Evolutionary conservation across 2,797 vertebrate species (phyloP).

Genomic region (Uromys caudimaculatus): DNA sequence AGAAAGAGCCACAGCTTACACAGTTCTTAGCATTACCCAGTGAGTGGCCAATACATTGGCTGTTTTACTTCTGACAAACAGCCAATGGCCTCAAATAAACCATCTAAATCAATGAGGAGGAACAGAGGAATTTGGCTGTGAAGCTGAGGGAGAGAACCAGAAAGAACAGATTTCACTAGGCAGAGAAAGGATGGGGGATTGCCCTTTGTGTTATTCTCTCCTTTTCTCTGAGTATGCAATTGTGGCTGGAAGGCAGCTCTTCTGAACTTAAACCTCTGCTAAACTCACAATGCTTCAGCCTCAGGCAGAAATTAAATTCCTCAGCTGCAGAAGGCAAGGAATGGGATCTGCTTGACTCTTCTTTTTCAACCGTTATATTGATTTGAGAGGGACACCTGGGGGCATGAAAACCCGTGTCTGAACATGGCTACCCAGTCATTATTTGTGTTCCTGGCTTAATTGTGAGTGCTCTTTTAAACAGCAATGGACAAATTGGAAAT

Average conservation of each 20-base stretch:
- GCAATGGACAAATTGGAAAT: not conserved
- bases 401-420: not conserved
- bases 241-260: not conserved
- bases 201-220: not conserved
- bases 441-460: not conserved
- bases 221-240: not conserved
- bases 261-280: not conserved
- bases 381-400: not conserved
- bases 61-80: slow-evolving; percentile 28
- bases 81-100: not conserved
- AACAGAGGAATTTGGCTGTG: not conserved
- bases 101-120: not conserved
- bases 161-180: not conserved
- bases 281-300: not conserved
- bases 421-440: not conserved
- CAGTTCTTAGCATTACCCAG: not conserved
- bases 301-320: slow-evolving; percentile 26
- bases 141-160: slow-evolving; percentile 18
- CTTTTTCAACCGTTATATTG: not conserved
- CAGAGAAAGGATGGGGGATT: slow-evolving; percentile 18
- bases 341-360: not conserved
- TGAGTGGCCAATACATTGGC: not conserved
- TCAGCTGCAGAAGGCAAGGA: not conserved
- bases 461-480: not conserved
- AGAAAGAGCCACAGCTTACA: not conserved